Conservation (phyloP, 2,797 vertebrate species). For the Falco cherrug region DNA sequence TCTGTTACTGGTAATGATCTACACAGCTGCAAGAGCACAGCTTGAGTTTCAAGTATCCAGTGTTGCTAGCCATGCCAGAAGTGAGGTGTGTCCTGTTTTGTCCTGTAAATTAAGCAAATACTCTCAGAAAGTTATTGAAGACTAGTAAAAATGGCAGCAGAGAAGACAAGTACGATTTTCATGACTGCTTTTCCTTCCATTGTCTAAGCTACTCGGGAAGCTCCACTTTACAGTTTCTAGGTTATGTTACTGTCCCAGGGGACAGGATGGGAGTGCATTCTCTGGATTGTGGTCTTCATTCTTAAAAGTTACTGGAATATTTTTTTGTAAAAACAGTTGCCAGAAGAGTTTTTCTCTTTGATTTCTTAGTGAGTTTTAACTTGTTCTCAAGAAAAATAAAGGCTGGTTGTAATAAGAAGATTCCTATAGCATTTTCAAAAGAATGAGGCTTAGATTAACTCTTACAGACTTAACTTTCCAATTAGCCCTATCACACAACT, state of each 20-base stretch:
- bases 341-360: not conserved
- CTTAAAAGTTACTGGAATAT: not conserved
- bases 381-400: not conserved
- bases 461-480: not conserved
- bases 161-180: not conserved
- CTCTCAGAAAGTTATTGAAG: constrained; percentile 9
- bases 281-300: not conserved
- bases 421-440: not conserved
- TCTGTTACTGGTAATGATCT: not conserved
- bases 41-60: not conserved
- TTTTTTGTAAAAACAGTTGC: not conserved
- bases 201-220: not conserved
- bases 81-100: constrained; percentile 18
- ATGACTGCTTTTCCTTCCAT: not conserved
- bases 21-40: not conserved
- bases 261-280: not conserved
- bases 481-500: not conserved
- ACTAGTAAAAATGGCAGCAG: constrained; percentile 6
- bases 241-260: not conserved
- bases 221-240: not conserved
- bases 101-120: constrained; percentile 5
- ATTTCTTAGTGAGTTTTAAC: not conserved
- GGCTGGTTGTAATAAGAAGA: not conserved
- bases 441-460: not conserved
- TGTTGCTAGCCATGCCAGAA: constrained; percentile 2